These are phyloP conservation scores for Pseudocheirus occidentalis DNA, from an alignment of 2,797 vertebrate genomes.

Conservation along the genomic window DNA sequence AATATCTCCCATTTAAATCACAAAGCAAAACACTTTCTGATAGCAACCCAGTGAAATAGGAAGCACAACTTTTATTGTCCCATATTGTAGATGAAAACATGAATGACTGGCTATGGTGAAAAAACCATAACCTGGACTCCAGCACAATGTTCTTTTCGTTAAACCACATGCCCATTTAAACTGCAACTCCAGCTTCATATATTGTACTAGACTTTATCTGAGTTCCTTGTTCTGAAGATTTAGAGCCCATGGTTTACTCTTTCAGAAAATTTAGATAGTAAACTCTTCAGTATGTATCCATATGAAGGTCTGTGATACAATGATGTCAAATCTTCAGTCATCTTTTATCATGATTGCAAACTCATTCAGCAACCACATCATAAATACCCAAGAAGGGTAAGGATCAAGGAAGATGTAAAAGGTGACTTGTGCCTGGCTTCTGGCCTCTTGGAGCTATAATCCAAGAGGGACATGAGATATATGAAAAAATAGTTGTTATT, in stretches of 20 bases:
- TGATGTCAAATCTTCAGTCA: neutral
- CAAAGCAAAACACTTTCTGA: neutral
- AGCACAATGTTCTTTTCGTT: neutral
- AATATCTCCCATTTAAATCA: neutral
- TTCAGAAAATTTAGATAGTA: neutral
- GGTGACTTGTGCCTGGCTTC: neutral
- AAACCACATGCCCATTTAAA: neutral
- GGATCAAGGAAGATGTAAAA: neutral
- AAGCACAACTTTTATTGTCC: neutral
- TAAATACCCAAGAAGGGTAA: neutral
- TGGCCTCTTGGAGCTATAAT: neutral
- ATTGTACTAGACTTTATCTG: neutral
- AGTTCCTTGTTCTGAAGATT: neutral
- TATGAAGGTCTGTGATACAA: neutral
- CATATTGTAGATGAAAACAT: neutral
- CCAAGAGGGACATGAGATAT: neutral
- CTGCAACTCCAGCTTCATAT: neutral
- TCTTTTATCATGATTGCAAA: neutral
- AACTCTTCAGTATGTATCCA: neutral
- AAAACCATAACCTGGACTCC: neutral
- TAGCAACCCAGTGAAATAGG: neutral
- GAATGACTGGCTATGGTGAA: neutral
- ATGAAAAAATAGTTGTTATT: neutral
- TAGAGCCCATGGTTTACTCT: neutral
- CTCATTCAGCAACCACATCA: neutral